These are phyloP conservation scores for Hylaeus anthracinus DNA, from an alignment of 1,140 invertebrate species.

Conservation along the genomic window DNA sequence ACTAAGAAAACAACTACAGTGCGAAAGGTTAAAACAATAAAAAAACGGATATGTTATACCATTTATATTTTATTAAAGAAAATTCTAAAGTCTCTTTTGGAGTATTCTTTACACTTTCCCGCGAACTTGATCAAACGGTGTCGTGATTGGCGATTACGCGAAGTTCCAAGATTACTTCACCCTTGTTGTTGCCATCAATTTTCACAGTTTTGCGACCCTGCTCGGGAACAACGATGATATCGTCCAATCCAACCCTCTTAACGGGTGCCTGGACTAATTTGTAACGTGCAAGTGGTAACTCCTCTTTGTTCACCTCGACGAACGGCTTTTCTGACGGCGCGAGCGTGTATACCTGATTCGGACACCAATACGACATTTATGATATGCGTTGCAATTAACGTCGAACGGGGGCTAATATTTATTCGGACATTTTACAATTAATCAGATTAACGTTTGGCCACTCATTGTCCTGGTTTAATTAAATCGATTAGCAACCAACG, in stretches of 20 bases:
- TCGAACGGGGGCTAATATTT: not conserved
- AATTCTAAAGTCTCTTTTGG: no score
- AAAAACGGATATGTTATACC: no score
- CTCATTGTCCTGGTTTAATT: slow-evolving; percentile 15
- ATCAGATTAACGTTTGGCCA: not conserved
- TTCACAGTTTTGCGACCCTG: slow-evolving; percentile 68
- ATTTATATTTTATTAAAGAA: no score
- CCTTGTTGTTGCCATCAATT: slow-evolving; percentile 70
- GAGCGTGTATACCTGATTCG: slow-evolving; percentile 59
- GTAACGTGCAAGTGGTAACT: slow-evolving; percentile 65
- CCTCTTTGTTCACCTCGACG: slow-evolving; percentile 60
- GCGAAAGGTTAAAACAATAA: no score
- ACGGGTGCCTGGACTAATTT: slow-evolving; percentile 64
- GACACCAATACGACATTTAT: slow-evolving; percentile 15
- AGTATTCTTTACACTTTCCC: no score
- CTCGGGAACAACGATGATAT: slow-evolving; percentile 64
- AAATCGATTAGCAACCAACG: not conserved
- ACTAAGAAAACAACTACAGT: no score
- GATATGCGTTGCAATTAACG: not conserved
- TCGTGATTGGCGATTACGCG: slow-evolving; percentile 74
- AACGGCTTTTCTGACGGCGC: slow-evolving; percentile 55
- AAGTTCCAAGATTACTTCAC: slow-evolving; percentile 74
- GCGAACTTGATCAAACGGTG: slow-evolving; percentile 5
- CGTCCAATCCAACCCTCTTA: slow-evolving; percentile 54
- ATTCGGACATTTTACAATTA: slow-evolving; percentile 14